These are phyloP conservation scores for Cettia cetti DNA, from an alignment of 2,113 vertebrate species.

Conservation along the genomic window DNA sequence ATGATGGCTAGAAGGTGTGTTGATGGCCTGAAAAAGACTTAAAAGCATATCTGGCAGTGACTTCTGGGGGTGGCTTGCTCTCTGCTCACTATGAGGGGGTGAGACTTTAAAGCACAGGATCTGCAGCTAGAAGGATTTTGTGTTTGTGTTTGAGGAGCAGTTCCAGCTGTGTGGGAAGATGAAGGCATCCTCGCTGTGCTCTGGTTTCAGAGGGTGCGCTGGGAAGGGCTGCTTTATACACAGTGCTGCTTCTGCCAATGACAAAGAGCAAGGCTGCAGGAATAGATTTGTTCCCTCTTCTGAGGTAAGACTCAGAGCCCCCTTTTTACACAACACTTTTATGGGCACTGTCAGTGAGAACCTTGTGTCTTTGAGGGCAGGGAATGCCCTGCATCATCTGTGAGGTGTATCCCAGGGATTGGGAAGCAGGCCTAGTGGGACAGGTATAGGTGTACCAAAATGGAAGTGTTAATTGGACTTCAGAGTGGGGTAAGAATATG, in stretches of 20 bases:
- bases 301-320: neutral
- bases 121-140: neutral
- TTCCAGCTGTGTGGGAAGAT: conserved; percentile 19
- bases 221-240: neutral
- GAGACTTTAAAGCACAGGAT: neutral
- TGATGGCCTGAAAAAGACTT: neutral
- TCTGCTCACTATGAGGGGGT: neutral
- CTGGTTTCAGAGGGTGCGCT: neutral
- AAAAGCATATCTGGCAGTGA: neutral
- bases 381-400: neutral
- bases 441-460: neutral
- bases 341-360: neutral
- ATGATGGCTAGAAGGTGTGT: neutral
- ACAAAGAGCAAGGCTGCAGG: neutral
- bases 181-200: neutral
- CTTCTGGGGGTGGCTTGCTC: neutral
- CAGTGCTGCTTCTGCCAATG: rapidly evolving
- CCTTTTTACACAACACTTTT: neutral
- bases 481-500: neutral
- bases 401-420: neutral
- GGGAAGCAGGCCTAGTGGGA: neutral
- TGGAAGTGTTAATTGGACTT: neutral
- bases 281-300: neutral
- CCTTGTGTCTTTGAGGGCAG: neutral
- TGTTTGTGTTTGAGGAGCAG: neutral